These are phyloP conservation scores for Gallinago undulata DNA, from an alignment of 2,113 vertebrate species.

Conservation along the genomic window DNA sequence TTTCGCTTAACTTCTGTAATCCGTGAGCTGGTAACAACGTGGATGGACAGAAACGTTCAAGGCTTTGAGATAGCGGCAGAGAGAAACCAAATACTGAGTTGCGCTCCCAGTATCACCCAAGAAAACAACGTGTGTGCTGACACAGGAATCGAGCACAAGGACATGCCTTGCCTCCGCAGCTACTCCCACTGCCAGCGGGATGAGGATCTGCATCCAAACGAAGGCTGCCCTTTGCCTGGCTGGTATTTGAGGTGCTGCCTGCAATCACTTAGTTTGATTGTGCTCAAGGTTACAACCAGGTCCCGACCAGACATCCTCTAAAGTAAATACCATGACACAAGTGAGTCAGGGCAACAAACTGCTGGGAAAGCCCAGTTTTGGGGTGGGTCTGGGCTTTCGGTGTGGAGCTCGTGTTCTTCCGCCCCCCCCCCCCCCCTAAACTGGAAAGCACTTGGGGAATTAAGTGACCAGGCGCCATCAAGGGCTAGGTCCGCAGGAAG, in stretches of 20 bases:
- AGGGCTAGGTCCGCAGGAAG: neutral
- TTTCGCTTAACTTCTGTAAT: neutral
- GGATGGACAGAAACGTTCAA: neutral
- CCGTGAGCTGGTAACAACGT: neutral
- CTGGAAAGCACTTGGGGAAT: neutral
- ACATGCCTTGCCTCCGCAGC: neutral
- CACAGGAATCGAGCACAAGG: neutral
- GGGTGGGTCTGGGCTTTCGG: neutral
- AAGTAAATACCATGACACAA: neutral
- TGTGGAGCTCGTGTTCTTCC: neutral
- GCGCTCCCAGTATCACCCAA: neutral
- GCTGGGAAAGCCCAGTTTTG: neutral
- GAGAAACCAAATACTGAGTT: neutral
- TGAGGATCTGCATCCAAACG: neutral
- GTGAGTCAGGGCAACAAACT: neutral
- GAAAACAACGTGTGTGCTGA: neutral
- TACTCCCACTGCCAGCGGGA: neutral
- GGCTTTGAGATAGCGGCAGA: neutral
- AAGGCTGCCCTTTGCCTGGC: neutral
- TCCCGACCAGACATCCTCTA: neutral
- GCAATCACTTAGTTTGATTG: neutral
- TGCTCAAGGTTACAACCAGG: neutral
- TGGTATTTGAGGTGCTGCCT: neutral
- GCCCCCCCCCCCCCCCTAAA: neutral
- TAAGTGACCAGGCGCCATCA: accelerated